phyloP scores from a whole-genome alignment of 2,888 invertebrate genomes.

The Aphodius sticticus region DNA sequence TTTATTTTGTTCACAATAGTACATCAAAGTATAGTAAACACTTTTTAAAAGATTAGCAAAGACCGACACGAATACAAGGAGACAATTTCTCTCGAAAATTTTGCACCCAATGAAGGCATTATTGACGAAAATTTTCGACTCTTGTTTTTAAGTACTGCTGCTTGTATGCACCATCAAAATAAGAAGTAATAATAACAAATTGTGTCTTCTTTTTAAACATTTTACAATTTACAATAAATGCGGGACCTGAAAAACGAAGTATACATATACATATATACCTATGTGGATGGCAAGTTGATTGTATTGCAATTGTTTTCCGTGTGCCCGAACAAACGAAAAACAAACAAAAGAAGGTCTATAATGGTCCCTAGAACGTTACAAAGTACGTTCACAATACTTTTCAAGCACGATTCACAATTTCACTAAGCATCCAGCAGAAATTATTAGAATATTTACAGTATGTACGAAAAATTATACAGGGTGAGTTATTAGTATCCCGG shows the following conservation, averaged over 20 bases:
- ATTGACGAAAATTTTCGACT: slow-evolving; percentile 46
- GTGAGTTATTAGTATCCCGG: no score
- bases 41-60: slow-evolving; percentile 29
- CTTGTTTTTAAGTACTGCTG: slow-evolving; percentile 24
- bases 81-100: slow-evolving; percentile 38
- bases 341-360: background rate
- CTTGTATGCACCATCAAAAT: no score
- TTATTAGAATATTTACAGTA: background rate
- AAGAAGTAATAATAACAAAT: no score
- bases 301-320: slow-evolving; percentile 29
- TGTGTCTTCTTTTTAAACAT: slow-evolving; percentile 12
- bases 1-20: slow-evolving; percentile 17
- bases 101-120: slow-evolving; percentile 51
- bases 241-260: background rate
- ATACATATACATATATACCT: slow-evolving; percentile 31
- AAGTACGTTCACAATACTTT: background rate
- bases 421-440: background rate
- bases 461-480: no score
- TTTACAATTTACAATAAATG: no score
- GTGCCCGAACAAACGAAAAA: slow-evolving; percentile 12
- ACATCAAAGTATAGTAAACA: slow-evolving; percentile 17
- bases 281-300: slow-evolving; percentile 20
- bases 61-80: background rate
- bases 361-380: background rate
- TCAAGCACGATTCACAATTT: background rate